These are phyloP conservation scores for Automeris io DNA, from an alignment of 2,888 invertebrate genomes.

Conservation along the genomic window DNA sequence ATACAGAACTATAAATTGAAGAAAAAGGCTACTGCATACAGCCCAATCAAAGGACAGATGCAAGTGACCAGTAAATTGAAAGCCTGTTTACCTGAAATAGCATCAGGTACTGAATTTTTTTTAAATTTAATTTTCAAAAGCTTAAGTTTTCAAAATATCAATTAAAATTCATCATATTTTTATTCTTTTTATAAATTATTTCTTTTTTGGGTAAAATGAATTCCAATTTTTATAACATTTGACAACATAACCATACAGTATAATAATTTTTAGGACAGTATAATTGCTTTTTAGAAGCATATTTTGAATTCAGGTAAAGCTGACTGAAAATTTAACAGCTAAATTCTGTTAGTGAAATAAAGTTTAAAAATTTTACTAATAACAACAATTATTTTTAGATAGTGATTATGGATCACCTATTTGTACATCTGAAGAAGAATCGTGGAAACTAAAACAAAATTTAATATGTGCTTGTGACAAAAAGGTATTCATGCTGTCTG, in stretches of 20 bases:
- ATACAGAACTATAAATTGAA: constrained; percentile 62
- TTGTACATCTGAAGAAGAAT: constrained; percentile 70
- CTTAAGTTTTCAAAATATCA: too few species aligned
- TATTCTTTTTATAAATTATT: background rate
- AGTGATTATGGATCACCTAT: constrained; percentile 67
- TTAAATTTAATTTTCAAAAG: background rate
- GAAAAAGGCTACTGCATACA: constrained; percentile 52
- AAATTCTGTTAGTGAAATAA: background rate
- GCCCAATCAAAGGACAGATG: constrained; percentile 55
- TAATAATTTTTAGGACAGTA: too few species aligned
- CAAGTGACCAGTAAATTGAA: constrained; percentile 52
- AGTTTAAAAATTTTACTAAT: too few species aligned
- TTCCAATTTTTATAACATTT: background rate
- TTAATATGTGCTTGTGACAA: constrained; percentile 70
- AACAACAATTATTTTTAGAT: constrained; percentile 42
- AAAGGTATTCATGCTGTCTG: constrained; percentile 68
- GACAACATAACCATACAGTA: too few species aligned
- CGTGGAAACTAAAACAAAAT: constrained; percentile 67
- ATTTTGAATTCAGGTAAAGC: too few species aligned
- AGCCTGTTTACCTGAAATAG: constrained; percentile 47
- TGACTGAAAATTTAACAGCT: too few species aligned
- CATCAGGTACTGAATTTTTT: constrained; percentile 41
- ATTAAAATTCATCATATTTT: background rate
- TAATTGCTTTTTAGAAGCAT: too few species aligned
- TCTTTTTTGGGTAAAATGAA: background rate